Evolutionary conservation across 2,113 vertebrate species (phyloP), one percentile per base, ranked within the genome.

Genomic region (Smithornis capensis): DNA sequence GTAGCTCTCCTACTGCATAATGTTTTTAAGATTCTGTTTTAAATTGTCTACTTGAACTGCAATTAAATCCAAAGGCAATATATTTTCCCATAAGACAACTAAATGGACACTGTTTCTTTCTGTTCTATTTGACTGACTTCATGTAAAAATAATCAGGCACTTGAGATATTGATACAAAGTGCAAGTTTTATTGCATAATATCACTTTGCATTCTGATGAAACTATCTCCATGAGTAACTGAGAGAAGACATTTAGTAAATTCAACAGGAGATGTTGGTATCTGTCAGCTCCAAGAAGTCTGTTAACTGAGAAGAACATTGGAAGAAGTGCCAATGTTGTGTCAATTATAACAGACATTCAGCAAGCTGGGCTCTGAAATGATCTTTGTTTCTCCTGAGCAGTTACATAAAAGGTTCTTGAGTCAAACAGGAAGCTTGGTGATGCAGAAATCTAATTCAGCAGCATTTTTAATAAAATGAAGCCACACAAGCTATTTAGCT

Each of bases 221-320:
- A 88, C 89, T 82, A 44, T 27, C 84, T 22, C 60, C 79, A 65
- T 90, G 77, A 85, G 64, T 90, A 93, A 53, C 62, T 69, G 78
- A 86, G 83, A 78, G 70, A 90, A 92, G 91, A 23, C 68, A 9
- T 73, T 92, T 78, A 92, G 89, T 87, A 87, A 81, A 93, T 81
- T 89, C 90, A 93, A 14, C 79, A 53, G 83, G 79, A 94, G 79
- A 89, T 89, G 77, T 89, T 94, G 92, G 93, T 96, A 40, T 89
- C 90, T 89, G 84, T 90, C 94, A 89, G 83, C 83, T 74, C 68
- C 4, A 22, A 94, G 93, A 50, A 78, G 63, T 57, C 70, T 16
- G 23, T 91, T 93, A 94, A 45, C 57, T 38, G 49, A 8, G 6
- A 90, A 47, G 83, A 60, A 12, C 64, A 28, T 76, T 77, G 92